These are phyloP conservation scores for Gymnoscelis rufifasciata DNA, from an alignment of 2,888 invertebrate species.

Conservation along the genomic window DNA sequence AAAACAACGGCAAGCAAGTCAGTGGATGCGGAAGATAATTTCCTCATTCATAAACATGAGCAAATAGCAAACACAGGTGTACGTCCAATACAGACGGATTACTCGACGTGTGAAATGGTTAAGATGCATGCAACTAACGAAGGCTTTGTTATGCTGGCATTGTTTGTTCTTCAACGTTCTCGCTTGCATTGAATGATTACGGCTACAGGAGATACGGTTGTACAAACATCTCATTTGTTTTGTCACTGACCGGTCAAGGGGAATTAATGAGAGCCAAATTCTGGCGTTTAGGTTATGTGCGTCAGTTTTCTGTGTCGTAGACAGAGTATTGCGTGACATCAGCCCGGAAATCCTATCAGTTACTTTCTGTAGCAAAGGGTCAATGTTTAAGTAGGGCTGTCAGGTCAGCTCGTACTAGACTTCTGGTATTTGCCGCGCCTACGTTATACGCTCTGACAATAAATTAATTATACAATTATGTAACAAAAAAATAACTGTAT, in stretches of 20 bases:
- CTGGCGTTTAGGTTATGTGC: not conserved
- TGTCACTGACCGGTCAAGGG: not conserved
- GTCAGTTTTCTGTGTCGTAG: not conserved
- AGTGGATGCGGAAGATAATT: constrained; percentile 25
- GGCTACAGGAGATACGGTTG: constrained; percentile 15
- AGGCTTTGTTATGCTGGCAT: constrained; percentile 19
- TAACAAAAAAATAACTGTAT: too few relatives aligned
- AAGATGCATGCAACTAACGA: constrained; percentile 26
- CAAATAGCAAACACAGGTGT: constrained; percentile 27
- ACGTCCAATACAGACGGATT: constrained; percentile 29
- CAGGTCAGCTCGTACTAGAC: not conserved
- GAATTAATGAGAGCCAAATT: not conserved
- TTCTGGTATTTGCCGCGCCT: not conserved
- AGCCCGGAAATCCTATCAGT: not conserved
- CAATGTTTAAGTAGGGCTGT: not conserved
- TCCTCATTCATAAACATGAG: constrained; percentile 32
- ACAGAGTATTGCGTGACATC: not conserved
- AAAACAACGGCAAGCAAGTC: constrained; percentile 17
- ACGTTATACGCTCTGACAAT: not conserved
- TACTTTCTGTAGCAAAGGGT: not conserved
- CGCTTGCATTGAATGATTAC: constrained; percentile 30
- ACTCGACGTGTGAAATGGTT: constrained; percentile 33
- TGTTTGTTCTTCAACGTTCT: not conserved
- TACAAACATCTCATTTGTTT: constrained; percentile 5
- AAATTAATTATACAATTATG: too few relatives aligned